These are phyloP conservation scores for Marmota flaviventris DNA, from an alignment of 2,113 vertebrate genomes.

Conservation along the genomic window DNA sequence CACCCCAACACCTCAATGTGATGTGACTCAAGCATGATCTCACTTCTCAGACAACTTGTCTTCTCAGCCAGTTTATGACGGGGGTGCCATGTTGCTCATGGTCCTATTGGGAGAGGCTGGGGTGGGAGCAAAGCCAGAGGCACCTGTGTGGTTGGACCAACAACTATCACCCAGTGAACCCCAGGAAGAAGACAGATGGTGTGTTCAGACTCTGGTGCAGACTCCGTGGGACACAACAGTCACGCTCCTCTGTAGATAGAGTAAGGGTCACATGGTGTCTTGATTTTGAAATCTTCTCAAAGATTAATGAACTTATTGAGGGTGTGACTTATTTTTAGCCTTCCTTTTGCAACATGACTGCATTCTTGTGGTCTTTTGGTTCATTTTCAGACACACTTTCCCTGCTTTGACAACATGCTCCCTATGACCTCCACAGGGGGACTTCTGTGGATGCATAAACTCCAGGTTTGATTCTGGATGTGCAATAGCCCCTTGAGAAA, in stretches of 20 bases:
- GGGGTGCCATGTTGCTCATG: not conserved
- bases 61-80: not conserved
- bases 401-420: not conserved
- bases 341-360: not conserved
- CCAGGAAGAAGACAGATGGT: not conserved
- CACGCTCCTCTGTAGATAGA: not conserved
- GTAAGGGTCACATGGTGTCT: not conserved
- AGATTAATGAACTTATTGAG: conserved; percentile 26
- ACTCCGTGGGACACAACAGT: not conserved
- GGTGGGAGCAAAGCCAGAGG: not conserved
- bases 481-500: not conserved
- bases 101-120: not conserved
- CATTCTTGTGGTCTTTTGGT: conserved; percentile 3
- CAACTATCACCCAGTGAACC: not conserved
- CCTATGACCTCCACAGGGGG: not conserved
- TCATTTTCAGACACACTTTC: not conserved
- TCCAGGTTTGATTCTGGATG: not conserved
- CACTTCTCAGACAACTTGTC: not conserved
- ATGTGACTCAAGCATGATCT: not conserved
- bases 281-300: conserved; percentile 5
- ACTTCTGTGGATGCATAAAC: not conserved
- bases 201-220: not conserved
- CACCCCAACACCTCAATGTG: not conserved
- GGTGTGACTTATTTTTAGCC: conserved; percentile 23
- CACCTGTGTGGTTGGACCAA: not conserved